Evolutionary conservation across 2,888 invertebrate genomes (phyloP), one percentile per base, ranked within the genome.

Genomic region (Nebria salina): DNA sequence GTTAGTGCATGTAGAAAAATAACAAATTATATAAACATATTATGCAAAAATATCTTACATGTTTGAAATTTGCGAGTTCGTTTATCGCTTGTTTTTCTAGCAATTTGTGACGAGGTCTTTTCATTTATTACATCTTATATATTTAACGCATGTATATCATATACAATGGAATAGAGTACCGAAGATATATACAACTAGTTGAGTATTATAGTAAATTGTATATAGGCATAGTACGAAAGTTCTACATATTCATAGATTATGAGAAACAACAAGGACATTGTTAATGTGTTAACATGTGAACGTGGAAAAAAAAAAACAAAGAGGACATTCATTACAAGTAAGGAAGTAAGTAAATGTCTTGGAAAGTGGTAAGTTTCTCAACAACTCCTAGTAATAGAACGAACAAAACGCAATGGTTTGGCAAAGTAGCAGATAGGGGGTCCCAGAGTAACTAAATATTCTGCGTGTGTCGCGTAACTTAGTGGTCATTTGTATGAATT

Each of bases 361-460:
- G 80, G 75, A 80, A 80, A 80, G 80, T 80, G 75, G 79, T 34
- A 80, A 80, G 80, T 80, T 80, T 75, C 75, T 72, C 75, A 3
- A 26, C 64, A 8, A 34, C 70, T 11, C 70, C 7, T 7, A 54
- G 54, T 54, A 54, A 8, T 13, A 54, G 54, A 54, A 54, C 54
- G 54, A 54, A 54, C 13, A 41, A 20, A 68, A 75, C 78, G 80
- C 75, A 80, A 80, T 80, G 75, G 75, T 26, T 80, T 72, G 34
- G 80, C 75, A 80, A 80, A 80, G 79, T 79, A 74, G 42, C 70
- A 75, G 80, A 80, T 80, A 80, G 75, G 75, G 75, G 54, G 77
- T 25, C 43, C 74, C 70, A 34, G 15, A 11, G 74, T 54, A 66
- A 43, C 73, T 68, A 68, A 77, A 54, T 77, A 70, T 41, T 68